These are phyloP conservation scores for Psettodes erumei DNA, from an alignment of 2,113 vertebrate genomes.

Conservation along the genomic window DNA sequence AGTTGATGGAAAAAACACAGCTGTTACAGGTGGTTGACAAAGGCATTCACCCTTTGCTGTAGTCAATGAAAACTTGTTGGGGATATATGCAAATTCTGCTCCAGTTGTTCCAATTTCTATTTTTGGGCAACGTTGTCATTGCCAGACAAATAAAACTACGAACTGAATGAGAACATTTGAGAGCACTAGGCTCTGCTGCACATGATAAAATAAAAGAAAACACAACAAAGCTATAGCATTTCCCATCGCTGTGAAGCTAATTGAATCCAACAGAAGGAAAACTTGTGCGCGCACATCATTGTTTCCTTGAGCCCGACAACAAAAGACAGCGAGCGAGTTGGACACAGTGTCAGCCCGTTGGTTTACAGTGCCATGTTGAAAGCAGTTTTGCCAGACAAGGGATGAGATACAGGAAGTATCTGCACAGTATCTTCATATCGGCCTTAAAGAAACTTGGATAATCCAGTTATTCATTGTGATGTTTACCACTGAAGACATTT, in stretches of 20 bases:
- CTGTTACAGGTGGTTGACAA: neutral
- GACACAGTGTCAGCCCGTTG: conserved; percentile 2
- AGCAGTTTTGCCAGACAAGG: conserved; percentile 41
- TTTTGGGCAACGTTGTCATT: conserved; percentile 27
- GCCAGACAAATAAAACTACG: conserved; percentile 32
- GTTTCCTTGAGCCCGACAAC: conserved; percentile 23
- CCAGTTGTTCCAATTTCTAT: conserved; percentile 37
- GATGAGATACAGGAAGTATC: conserved; percentile 34
- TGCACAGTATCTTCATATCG: conserved; percentile 39
- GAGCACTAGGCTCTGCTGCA: conserved; percentile 29
- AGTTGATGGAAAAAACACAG: conserved; percentile 14
- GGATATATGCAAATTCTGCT: conserved; percentile 38
- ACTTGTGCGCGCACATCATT: conserved; percentile 23
- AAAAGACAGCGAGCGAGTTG: conserved; percentile 47
- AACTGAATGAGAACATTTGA: conserved; percentile 40
- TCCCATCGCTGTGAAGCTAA: conserved; percentile 47
- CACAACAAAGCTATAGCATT: conserved; percentile 42
- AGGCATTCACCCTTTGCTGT: neutral
- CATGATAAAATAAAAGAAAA: conserved; percentile 43
- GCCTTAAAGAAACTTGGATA: conserved; percentile 10
- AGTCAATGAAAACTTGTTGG: conserved; percentile 5
- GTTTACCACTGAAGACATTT: conserved; percentile 33
- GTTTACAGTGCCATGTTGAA: conserved; percentile 45
- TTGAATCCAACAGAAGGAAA: conserved; percentile 35
- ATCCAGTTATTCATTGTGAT: conserved; percentile 27